A percentile compares a stretch with the other conserved stretches of the same genome.
Conservation (phyloP, 2,113 vertebrate genomes). For the Zosterops hypoxanthus region DNA sequence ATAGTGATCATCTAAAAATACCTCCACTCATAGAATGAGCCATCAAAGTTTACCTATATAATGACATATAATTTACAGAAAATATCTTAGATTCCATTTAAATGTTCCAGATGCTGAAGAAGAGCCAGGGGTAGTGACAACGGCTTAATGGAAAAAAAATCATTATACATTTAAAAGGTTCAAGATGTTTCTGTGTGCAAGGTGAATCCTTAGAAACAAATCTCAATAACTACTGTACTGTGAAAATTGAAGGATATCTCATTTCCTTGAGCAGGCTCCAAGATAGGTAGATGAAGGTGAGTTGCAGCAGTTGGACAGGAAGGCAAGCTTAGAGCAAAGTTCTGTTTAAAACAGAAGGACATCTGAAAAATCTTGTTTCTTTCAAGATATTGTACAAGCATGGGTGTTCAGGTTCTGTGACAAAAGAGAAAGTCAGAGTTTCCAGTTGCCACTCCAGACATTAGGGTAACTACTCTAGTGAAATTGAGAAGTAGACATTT, state of each 20-base stretch:
- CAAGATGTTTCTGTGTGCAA: not conserved
- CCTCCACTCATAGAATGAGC: not conserved
- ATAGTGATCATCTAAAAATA: not conserved
- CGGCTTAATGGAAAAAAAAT: not conserved
- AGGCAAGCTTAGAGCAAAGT: not conserved
- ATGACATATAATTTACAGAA: not conserved
- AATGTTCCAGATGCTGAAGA: not conserved
- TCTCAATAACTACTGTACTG: not conserved
- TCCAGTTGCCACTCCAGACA: not conserved
- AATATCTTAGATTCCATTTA: not conserved
- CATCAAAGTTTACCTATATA: not conserved
- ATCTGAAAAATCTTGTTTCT: not conserved
- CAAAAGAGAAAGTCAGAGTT: not conserved
- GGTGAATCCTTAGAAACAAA: not conserved
- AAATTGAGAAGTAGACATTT: not conserved
- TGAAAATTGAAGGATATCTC: not conserved
- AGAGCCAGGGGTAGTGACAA: not conserved
- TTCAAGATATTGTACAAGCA: not conserved
- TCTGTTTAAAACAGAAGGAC: not conserved
- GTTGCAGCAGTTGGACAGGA: not conserved
- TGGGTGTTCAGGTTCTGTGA: not conserved
- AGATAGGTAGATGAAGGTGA: not conserved
- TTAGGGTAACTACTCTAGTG: not conserved
- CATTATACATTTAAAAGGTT: not conserved
- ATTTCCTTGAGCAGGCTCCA: not conserved